Conservation (phyloP, 2,888 invertebrate species). For the Morpho helenor region DNA sequence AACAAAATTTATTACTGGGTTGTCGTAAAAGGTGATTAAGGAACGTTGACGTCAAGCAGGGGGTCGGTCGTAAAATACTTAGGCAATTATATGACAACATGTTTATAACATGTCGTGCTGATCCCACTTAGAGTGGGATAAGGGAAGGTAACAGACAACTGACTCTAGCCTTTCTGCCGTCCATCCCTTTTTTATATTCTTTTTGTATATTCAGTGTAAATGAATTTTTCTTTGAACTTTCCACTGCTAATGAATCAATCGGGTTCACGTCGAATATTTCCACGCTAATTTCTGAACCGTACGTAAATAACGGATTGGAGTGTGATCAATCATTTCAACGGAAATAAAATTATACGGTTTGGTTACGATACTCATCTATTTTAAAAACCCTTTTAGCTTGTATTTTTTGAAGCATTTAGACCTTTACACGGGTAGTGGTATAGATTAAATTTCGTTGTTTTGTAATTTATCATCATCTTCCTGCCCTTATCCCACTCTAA, state of each 20-base stretch:
- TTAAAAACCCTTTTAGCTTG: slow-evolving; percentile 4
- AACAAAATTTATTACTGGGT: no score
- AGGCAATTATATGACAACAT: no score
- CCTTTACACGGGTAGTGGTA: background rate
- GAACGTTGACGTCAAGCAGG: no score
- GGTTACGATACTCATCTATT: slow-evolving; percentile 13
- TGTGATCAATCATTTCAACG: slow-evolving; percentile 48
- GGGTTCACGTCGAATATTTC: slow-evolving; percentile 38
- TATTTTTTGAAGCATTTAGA: slow-evolving; percentile 5
- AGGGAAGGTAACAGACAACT: no score
- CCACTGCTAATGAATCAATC: slow-evolving; percentile 28
- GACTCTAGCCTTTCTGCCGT: no score
- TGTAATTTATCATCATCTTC: background rate
- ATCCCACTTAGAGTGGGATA: no score
- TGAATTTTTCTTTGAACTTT: slow-evolving; percentile 14
- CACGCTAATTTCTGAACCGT: slow-evolving; percentile 34
- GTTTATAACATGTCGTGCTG: no score
- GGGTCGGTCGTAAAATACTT: no score
- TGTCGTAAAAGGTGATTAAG: no score
- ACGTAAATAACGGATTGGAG: slow-evolving; percentile 40
- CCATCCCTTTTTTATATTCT: no score
- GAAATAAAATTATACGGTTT: slow-evolving; percentile 44
- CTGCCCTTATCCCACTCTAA: no score
- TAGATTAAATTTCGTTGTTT: slow-evolving; percentile 6
- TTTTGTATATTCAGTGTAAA: no score